phyloP scores from a whole-genome alignment of 2,797 vertebrate species.

The Acomys russatus region DNA sequence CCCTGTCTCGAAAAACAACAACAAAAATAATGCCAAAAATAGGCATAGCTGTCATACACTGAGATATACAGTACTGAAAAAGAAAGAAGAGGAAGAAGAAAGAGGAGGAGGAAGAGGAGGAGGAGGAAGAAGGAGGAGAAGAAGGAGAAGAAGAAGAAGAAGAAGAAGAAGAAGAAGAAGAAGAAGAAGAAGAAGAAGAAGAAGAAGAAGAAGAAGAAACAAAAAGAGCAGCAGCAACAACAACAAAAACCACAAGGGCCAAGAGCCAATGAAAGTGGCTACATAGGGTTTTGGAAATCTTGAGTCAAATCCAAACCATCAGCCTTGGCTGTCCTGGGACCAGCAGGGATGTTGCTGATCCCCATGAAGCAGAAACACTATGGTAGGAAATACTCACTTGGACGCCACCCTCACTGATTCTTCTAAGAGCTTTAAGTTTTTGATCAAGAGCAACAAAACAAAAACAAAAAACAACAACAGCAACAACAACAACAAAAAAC shows the following conservation, averaged over 20 bases:
- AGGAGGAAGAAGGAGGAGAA: no score
- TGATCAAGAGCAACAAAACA: not conserved
- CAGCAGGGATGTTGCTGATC: fast-evolving
- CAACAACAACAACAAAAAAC: not conserved
- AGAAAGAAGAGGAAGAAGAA: no score
- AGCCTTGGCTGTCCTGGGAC: fast-evolving
- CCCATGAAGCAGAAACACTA: fast-evolving
- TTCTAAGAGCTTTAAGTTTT: not conserved
- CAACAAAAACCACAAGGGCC: not conserved
- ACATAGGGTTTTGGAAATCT: fast-evolving
- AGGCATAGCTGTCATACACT: not conserved
- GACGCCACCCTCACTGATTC: fast-evolving
- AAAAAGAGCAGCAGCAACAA: no score
- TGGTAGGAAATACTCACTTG: fast-evolving
- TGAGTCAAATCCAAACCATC: not conserved
- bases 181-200: no score
- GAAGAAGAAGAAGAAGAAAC: no score
- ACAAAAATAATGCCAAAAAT: no score
- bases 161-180: no score
- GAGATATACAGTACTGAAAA: not conserved
- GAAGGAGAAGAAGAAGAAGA: no score
- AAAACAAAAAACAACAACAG: not conserved
- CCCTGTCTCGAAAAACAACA: no score
- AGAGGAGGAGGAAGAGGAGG: no score
- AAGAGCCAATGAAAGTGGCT: fast-evolving